Percentiles rank a stretch among this genome's conserved stretches.
Evolutionary conservation across 2,113 vertebrate genomes (phyloP).

Genomic region (Pelmatolapia mariae): DNA sequence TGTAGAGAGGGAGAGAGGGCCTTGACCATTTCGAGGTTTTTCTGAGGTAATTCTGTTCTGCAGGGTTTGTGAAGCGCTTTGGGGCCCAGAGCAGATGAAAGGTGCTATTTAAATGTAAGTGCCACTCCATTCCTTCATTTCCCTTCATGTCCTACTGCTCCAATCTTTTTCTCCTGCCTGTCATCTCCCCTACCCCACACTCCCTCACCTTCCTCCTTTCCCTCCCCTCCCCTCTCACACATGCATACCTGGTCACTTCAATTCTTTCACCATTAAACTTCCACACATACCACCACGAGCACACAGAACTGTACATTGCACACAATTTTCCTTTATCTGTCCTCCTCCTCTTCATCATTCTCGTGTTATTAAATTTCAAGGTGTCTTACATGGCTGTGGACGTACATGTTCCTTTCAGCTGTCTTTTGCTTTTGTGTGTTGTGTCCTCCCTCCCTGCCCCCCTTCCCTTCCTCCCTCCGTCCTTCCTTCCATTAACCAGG

Average conservation of each 20-base stretch:
- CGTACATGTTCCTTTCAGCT: constrained; percentile 29
- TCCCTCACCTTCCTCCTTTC: background rate
- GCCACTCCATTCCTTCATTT: constrained; percentile 81
- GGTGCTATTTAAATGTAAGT: constrained; percentile 86
- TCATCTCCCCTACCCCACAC: constrained; percentile 1
- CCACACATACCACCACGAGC: constrained; percentile 48
- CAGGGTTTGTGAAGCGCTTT: constrained; percentile 85
- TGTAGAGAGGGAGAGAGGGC: constrained; percentile 55
- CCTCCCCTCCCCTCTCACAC: background rate
- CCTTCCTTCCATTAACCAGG: constrained; percentile 69
- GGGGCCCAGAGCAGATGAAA: constrained; percentile 84
- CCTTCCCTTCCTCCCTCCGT: background rate
- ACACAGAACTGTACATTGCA: constrained; percentile 28
- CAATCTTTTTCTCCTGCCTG: constrained; percentile 59
- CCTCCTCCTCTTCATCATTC: constrained; percentile 58
- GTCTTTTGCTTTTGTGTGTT: constrained; percentile 17
- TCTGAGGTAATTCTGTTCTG: constrained; percentile 84
- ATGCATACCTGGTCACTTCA: constrained; percentile 31
- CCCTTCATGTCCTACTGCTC: constrained; percentile 71
- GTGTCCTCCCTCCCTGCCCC: constrained; percentile 13
- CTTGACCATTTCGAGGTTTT: constrained; percentile 72
- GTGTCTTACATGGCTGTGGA: constrained; percentile 14
- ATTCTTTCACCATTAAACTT: constrained; percentile 37
- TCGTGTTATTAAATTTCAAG: constrained; percentile 40
- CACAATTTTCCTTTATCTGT: constrained; percentile 58